A percentile compares a stretch with the other conserved stretches of the same genome.
These are phyloP conservation scores for Apamea anceps DNA, from an alignment of 2,888 invertebrate genomes.

Conservation along the genomic window DNA sequence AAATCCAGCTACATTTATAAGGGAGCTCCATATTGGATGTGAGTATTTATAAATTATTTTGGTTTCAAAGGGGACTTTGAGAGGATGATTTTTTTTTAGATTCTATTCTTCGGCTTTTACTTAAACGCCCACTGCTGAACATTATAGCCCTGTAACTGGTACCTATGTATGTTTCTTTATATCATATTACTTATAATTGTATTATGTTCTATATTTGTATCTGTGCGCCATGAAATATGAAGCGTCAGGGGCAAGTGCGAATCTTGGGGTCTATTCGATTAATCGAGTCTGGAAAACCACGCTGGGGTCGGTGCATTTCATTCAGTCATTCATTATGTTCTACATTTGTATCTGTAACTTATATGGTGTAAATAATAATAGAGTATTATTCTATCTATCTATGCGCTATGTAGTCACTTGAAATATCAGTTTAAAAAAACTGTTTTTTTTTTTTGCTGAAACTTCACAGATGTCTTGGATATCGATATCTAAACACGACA, in stretches of 20 bases:
- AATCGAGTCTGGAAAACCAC: not conserved
- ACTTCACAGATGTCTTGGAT: too few species aligned
- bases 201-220: not conserved
- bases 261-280: not conserved
- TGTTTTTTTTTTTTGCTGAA: too few species aligned
- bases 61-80: not conserved
- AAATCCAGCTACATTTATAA: slow-evolving; percentile 44
- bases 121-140: not conserved
- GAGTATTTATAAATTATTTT: not conserved
- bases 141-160: not conserved
- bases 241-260: not conserved
- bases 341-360: not conserved
- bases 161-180: not conserved
- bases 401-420: not conserved
- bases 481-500: too few species aligned
- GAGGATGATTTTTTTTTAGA: not conserved
- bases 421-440: too few species aligned
- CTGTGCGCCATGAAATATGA: not conserved
- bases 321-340: not conserved
- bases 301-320: not conserved
- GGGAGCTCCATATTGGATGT: slow-evolving; percentile 1
- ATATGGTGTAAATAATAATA: not conserved
- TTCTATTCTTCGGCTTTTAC: slow-evolving; percentile 1
- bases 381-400: not conserved
- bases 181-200: not conserved